phyloP scores from a whole-genome alignment of 2,113 vertebrate species.

The Daubentonia madagascariensis region DNA sequence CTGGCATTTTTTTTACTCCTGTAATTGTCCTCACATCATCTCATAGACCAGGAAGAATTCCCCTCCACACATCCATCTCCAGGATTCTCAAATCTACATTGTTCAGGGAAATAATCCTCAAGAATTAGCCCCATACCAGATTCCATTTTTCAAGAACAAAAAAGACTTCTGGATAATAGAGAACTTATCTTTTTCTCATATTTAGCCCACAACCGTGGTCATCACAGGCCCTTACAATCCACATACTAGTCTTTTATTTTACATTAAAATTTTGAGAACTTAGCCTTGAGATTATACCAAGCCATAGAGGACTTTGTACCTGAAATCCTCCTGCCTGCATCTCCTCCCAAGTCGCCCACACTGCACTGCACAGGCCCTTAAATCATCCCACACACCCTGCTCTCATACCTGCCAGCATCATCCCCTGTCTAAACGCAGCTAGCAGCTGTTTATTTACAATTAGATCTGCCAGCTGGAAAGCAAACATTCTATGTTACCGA shows the following conservation, averaged over 20 bases:
- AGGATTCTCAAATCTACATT: not conserved
- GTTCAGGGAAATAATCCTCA: not conserved
- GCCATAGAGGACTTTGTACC: not conserved
- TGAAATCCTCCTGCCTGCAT: not conserved
- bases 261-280: not conserved
- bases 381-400: conserved; percentile 43
- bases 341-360: not conserved
- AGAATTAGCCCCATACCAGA: not conserved
- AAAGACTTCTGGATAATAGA: not conserved
- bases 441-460: conserved; percentile 81
- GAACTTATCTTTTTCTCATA: not conserved
- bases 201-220: not conserved
- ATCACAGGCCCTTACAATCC: not conserved
- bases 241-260: not conserved
- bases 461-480: conserved; percentile 69
- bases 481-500: conserved; percentile 66
- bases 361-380: conserved; percentile 37
- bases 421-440: conserved; percentile 55
- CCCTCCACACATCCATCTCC: not conserved
- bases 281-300: not conserved
- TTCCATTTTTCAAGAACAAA: not conserved
- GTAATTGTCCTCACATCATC: not conserved
- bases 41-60: not conserved
- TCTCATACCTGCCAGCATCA: conserved; percentile 65
- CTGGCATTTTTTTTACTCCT: not conserved